Evolutionary conservation across 2,888 invertebrate species (phyloP).

Genomic region (Hemistola chrysoprasaria): DNA sequence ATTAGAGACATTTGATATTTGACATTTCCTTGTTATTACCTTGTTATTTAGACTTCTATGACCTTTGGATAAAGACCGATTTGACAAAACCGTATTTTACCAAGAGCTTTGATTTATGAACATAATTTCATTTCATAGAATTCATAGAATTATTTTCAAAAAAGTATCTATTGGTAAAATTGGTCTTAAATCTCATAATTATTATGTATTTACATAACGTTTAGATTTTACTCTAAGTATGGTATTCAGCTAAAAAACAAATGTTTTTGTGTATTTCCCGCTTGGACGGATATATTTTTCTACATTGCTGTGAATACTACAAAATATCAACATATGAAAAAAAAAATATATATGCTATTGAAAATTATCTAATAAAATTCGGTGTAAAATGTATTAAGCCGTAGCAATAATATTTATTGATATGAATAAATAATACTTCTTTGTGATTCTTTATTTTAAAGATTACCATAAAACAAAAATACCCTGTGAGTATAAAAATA

Average conservation of each 20-base stretch:
- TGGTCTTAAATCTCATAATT: slow-evolving; percentile 21
- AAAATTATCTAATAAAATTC: slow-evolving; percentile 20
- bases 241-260: slow-evolving; percentile 46
- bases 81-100: slow-evolving; percentile 34
- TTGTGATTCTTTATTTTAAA: too few relatives aligned
- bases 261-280: slow-evolving; percentile 61
- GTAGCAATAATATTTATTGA: slow-evolving; percentile 1
- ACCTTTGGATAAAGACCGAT: slow-evolving; percentile 43
- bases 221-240: slow-evolving; percentile 55
- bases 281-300: slow-evolving; percentile 69
- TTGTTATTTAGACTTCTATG: too few relatives aligned
- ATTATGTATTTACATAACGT: slow-evolving; percentile 31
- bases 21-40: too few relatives aligned
- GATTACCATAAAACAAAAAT: too few relatives aligned
- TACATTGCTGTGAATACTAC: slow-evolving; percentile 38
- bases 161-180: slow-evolving; percentile 23
- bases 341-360: slow-evolving; percentile 6
- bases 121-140: too few relatives aligned
- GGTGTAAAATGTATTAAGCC: slow-evolving; percentile 11
- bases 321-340: not conserved
- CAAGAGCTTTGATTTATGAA: not conserved
- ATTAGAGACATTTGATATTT: too few relatives aligned
- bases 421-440: too few relatives aligned
- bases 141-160: slow-evolving; percentile 9
- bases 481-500: slow-evolving; percentile 46